Percentiles rank a stretch among this genome's conserved stretches.
Conservation (phyloP, 2,113 vertebrate genomes). For the Tragulus kanchil region DNA sequence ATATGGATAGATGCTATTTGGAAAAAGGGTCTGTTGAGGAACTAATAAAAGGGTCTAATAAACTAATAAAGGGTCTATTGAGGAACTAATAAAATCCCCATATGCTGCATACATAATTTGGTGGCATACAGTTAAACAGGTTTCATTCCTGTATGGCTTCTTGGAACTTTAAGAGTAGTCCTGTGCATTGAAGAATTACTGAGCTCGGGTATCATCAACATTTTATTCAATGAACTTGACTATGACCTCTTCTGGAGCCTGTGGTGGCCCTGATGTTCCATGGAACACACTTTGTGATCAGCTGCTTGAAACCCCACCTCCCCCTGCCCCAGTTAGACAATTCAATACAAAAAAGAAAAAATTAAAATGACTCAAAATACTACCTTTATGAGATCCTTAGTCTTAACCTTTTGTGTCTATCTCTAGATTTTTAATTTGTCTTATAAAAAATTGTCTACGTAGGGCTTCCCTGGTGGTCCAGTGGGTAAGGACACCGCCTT, state of each 20-base stretch:
- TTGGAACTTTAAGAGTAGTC: too few relatives aligned
- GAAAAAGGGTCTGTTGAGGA: too few relatives aligned
- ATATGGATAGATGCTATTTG: background rate
- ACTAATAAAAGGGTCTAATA: too few relatives aligned
- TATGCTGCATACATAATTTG: background rate
- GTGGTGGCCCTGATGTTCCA: background rate
- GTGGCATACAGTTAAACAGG: background rate
- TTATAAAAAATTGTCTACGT: background rate
- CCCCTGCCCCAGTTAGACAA: fast-evolving
- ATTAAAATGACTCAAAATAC: background rate
- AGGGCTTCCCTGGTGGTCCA: too few relatives aligned
- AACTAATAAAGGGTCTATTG: too few relatives aligned
- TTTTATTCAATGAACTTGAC: fast-evolving
- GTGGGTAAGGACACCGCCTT: too few relatives aligned
- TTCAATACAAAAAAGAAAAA: background rate
- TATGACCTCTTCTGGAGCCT: background rate
- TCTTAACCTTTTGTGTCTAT: background rate
- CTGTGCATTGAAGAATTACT: background rate
- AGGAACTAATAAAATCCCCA: too few relatives aligned
- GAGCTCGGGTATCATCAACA: fast-evolving
- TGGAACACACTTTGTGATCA: background rate
- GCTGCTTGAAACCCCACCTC: fast-evolving
- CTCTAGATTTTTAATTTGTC: background rate
- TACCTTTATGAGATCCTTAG: background rate
- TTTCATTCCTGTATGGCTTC: background rate